A percentile compares a stretch with the other conserved stretches of the same genome.
phyloP scores from a whole-genome alignment of 2,888 invertebrate genomes.

The Drosophila anomalata region DNA sequence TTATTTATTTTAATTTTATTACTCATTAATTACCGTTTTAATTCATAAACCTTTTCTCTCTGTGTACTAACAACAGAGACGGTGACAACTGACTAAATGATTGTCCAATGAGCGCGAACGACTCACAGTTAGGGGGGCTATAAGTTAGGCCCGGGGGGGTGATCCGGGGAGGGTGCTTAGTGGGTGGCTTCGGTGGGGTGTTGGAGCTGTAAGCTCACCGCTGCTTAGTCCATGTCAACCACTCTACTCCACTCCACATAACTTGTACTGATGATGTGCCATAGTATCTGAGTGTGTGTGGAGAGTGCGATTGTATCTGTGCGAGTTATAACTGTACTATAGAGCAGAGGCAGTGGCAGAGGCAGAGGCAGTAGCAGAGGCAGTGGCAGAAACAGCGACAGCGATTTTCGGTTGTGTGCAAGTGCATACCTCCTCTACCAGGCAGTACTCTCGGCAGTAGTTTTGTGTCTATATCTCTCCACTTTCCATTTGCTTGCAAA shows the following conservation, averaged over 20 bases:
- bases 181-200: constrained; percentile 6
- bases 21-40: not conserved
- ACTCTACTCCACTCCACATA: constrained; percentile 36
- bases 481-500: constrained; percentile 75
- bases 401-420: constrained; percentile 47
- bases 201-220: constrained; percentile 54
- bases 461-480: constrained; percentile 60
- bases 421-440: constrained; percentile 71
- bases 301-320: constrained; percentile 7
- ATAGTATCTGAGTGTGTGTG: constrained; percentile 21
- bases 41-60: not conserved
- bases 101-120: constrained; percentile 74
- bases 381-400: not conserved
- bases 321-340: constrained; percentile 54
- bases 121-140: constrained; percentile 27
- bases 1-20: not conserved
- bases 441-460: constrained; percentile 52
- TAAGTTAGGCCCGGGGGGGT: not conserved
- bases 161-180: not conserved
- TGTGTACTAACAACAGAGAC: constrained; percentile 17
- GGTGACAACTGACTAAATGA: constrained; percentile 70
- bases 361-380: constrained; percentile 24
- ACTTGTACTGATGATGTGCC: constrained; percentile 51
- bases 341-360: constrained; percentile 26
- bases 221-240: constrained; percentile 70